Evolutionary conservation across 2,797 vertebrate genomes (phyloP).

Genomic region (Cryptoblepharus egeriae): DNA sequence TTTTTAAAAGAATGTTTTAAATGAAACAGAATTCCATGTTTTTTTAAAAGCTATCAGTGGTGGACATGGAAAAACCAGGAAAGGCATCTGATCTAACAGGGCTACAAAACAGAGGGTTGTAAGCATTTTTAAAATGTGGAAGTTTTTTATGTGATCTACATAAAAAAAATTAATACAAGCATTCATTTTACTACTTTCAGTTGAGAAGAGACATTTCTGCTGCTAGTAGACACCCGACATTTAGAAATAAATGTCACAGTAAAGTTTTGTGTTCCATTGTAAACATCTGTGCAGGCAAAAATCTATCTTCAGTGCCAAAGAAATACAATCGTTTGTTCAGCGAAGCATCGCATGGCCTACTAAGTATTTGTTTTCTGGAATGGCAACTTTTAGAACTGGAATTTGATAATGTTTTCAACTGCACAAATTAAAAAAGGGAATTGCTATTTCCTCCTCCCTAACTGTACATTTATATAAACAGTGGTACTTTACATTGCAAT

Average conservation of each 20-base stretch:
- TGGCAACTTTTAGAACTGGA: background rate
- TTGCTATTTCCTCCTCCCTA: background rate
- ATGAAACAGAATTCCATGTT: conserved; percentile 16
- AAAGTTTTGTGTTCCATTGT: background rate
- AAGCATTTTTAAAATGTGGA: too few species aligned
- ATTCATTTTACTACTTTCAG: conserved; percentile 4
- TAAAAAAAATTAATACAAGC: background rate
- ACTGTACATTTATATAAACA: background rate
- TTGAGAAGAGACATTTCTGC: conserved; percentile 14
- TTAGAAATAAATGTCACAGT: background rate
- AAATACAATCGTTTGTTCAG: background rate
- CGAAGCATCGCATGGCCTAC: background rate
- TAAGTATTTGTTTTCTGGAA: background rate
- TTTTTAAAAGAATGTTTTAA: background rate
- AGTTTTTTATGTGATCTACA: too few species aligned
- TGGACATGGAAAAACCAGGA: background rate
- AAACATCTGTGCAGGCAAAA: background rate
- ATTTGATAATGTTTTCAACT: background rate
- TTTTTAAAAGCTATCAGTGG: background rate
- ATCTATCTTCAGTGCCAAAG: background rate
- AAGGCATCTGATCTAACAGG: background rate
- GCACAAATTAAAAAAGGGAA: background rate
- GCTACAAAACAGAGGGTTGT: background rate
- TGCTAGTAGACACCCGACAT: background rate
- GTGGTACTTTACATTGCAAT: too few species aligned